Evolutionary conservation across 1,140 invertebrate genomes (phyloP).

Genomic region (Gerris buenoi): DNA sequence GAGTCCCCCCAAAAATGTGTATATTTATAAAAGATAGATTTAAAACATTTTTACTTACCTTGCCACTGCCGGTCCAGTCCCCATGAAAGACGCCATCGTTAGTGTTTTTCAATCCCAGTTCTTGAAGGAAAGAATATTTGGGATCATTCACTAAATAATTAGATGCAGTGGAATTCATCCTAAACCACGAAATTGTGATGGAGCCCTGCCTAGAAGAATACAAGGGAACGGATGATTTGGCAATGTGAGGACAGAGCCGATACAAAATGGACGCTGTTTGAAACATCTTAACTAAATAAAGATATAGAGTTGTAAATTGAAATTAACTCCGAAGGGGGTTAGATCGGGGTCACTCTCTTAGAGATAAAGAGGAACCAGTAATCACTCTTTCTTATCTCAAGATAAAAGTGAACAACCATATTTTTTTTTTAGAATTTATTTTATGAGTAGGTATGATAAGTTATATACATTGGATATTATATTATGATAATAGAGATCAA

Average conservation of each 20-base stretch:
- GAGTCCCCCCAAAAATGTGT: too few relatives aligned
- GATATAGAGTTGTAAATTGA: too few relatives aligned
- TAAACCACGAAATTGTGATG: background rate
- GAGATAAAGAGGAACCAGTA: too few relatives aligned
- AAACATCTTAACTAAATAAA: background rate
- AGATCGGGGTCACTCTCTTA: too few relatives aligned
- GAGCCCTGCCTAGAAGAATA: background rate
- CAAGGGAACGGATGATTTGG: background rate
- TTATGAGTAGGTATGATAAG: too few relatives aligned
- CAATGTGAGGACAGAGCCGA: background rate
- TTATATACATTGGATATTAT: too few relatives aligned
- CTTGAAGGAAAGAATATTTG: conserved; percentile 78
- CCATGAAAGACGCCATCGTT: conserved; percentile 82
- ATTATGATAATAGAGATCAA: too few relatives aligned
- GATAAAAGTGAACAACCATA: too few relatives aligned
- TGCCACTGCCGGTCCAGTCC: conserved; percentile 70
- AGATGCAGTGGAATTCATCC: conserved; percentile 1
- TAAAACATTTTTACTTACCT: conserved; percentile 42
- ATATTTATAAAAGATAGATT: too few relatives aligned
- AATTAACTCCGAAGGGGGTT: too few relatives aligned
- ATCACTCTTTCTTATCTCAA: too few relatives aligned
- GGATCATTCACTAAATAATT: conserved; percentile 18
- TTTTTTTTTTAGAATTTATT: too few relatives aligned
- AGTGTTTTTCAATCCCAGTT: conserved; percentile 59
- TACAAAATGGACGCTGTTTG: background rate